Evolutionary conservation across 2,888 invertebrate species (phyloP), one percentile per base, ranked within the genome.

Genomic region (Dasypolia templi): DNA sequence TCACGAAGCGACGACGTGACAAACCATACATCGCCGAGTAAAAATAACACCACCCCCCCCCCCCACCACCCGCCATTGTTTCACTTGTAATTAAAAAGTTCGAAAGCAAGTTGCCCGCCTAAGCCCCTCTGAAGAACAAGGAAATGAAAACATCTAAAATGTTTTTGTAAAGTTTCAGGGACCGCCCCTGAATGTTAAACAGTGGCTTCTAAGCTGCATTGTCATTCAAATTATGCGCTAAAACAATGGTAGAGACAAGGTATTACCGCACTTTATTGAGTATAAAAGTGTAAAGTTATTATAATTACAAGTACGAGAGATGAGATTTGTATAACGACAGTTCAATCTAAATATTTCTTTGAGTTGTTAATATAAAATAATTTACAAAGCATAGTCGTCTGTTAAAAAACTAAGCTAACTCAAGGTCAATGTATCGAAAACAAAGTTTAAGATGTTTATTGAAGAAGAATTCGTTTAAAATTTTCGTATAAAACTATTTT

Each of bases 41-140:
- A n/a, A n/a, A n/a, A n/a, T n/a, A n/a, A n/a, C n/a, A n/a, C n/a
- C 39, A 39, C 39, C 39, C 35, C 39, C 39, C 9, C 39, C 0
- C 35, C 49, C 26, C 19, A 14, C 63, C 68, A 44, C 39, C 35
- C 39, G 26, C 81, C 65, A 83, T 85, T 86, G 85, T 86, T 81
- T 71, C 70, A 71, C 65, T 81, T 72, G 65, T 85, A 83, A 86
- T 86, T 86, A 83, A 86, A 86, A 85, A 86, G 79, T 85, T 79
- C 49, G 66, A 58, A 69, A 75, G 64, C 70, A 74, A 80, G 69
- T 78, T 72, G 72, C 69, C 26, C 71, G 75, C 2, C 22, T 39
- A 3, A 19, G 32, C 71, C 75, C 75, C 58, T 56, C 44, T 12
- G 29, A 62, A 71, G 56, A 72, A 73, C 67, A 56, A 67, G 70